Evolutionary conservation across 2,113 vertebrate species (phyloP).

Genomic region (Chaenogobius annularis): DNA sequence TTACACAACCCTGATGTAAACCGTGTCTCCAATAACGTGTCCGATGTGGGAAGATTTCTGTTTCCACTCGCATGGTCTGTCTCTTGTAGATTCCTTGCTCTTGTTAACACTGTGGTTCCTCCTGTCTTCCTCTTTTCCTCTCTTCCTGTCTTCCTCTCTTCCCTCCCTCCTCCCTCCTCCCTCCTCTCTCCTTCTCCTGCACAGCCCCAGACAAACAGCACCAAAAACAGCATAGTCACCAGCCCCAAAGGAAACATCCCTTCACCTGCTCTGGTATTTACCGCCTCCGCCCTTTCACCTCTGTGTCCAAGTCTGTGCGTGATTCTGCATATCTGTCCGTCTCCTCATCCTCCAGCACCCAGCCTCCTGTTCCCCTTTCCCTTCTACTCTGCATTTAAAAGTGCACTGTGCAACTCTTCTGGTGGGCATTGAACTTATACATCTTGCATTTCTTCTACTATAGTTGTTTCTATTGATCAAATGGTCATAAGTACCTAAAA

Average conservation of each 20-base stretch:
- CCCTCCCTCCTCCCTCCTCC: slow-evolving; percentile 20
- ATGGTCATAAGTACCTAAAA: too few species aligned
- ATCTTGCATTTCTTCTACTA: too few species aligned
- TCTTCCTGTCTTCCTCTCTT: slow-evolving; percentile 47
- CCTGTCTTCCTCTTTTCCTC: slow-evolving; percentile 47
- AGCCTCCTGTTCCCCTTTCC: slow-evolving; percentile 10
- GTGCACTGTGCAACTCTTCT: not conserved
- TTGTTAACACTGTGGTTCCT: slow-evolving; percentile 62
- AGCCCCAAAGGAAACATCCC: slow-evolving; percentile 94
- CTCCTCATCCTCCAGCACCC: not conserved
- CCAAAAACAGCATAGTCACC: slow-evolving; percentile 93
- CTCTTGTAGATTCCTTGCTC: slow-evolving; percentile 29
- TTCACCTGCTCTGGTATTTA: slow-evolving; percentile 92
- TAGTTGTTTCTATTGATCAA: too few species aligned
- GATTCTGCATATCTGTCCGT: slow-evolving; percentile 15
- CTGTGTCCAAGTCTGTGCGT: slow-evolving; percentile 11
- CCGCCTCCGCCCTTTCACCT: slow-evolving; percentile 46
- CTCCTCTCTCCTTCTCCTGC: slow-evolving; percentile 67
- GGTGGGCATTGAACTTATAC: not conserved
- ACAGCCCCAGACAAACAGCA: slow-evolving; percentile 96
- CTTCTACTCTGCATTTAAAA: slow-evolving; percentile 9
- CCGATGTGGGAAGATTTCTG: not conserved
- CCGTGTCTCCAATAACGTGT: not conserved
- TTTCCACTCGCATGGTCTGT: slow-evolving; percentile 2
- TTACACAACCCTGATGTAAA: not conserved